Base-by-base conservation (phyloP, 2,888 invertebrate species). In the Thysanoteuthis rhombus region DNA sequence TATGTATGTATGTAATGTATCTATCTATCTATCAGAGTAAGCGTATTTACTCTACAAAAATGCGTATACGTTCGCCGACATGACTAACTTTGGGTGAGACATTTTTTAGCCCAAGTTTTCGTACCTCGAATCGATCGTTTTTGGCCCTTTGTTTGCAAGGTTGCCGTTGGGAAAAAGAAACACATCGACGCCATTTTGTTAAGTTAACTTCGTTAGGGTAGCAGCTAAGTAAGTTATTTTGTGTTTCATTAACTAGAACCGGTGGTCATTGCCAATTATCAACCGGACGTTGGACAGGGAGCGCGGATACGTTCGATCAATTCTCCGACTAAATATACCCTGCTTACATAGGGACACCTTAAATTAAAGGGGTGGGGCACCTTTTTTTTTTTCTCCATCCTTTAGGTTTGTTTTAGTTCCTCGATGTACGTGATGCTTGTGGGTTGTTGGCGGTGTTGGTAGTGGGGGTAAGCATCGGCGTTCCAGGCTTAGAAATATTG, bases 191-290 rank as follows among this genome's bases (percentile, higher is more conserved):
- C 75, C 75, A 75, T 75, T n/a, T 75, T 75, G 75, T 75, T 75
- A n/a, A 75, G 12, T 75, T 75, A 75, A 75, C n/a, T 75, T 75
- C n/a, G 75, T n/a, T 75, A n/a, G n/a, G 75, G 75, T 75, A 75
- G 75, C 75, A 75, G 75, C 75, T 75, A 75, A 75, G 75, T 75
- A 75, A 75, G 75, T 75, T 75, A 75, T 75, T 75, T 75, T 75
- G n/a, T 52, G n/a, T 75, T 75, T 75, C 75, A 75, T 75, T 75
- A 75, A 75, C 75, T 75, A 16, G 75, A 75, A n/a, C 10, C 75
- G 75, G 75, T 75, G n/a, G 75, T n/a, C 52, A 52, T 25, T 52
- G 52, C 52, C 52, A 52, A 52, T 52, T 52, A 52, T 52, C 3
- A 52, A 25, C 10, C 75, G 75, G n/a, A 75, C n/a, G 75, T 75